phyloP scores from a whole-genome alignment of 37 sponge, comb jelly and placozoan species.

The Petrosia ficiformis region DNA sequence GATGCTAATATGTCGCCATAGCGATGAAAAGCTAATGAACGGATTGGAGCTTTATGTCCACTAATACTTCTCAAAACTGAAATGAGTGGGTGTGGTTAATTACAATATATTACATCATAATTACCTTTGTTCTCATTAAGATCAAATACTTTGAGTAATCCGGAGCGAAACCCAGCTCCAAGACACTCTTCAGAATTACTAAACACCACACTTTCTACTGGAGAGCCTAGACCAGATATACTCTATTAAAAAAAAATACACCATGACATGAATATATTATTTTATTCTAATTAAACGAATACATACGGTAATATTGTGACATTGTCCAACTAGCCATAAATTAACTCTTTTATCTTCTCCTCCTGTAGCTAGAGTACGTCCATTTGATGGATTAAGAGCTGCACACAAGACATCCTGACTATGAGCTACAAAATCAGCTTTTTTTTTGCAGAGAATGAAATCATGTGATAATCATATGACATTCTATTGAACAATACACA shows the following conservation, averaged over 20 bases:
- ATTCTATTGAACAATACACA: neutral
- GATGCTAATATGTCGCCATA: conserved; percentile 97
- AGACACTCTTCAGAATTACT: conserved; percentile 83
- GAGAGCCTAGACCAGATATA: conserved; percentile 85
- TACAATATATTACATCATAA: neutral
- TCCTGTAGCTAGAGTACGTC: conserved; percentile 92
- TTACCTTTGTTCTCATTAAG: conserved; percentile 77
- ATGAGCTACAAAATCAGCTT: conserved; percentile 95
- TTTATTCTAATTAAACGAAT: neutral
- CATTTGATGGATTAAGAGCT: conserved; percentile 72
- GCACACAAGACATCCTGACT: conserved; percentile 84
- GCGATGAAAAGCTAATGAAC: conserved; percentile 87
- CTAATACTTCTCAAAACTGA: conserved; percentile 86
- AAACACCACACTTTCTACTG: conserved; percentile 90
- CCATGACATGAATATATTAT: neutral
- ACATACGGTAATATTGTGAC: conserved; percentile 67
- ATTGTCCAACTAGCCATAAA: conserved; percentile 82
- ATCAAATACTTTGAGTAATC: conserved; percentile 91
- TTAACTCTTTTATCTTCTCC: conserved; percentile 94
- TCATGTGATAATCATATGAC: too few relatives aligned
- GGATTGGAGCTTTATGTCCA: conserved; percentile 87
- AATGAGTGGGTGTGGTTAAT: neutral
- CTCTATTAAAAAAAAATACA: conserved; percentile 34
- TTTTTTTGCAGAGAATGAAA: neutral
- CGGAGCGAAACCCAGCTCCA: conserved; percentile 89